A percentile compares a stretch with the other conserved stretches of the same genome.
Conservation (phyloP, 1,140 invertebrate genomes). For the Chironomus tepperi region DNA sequence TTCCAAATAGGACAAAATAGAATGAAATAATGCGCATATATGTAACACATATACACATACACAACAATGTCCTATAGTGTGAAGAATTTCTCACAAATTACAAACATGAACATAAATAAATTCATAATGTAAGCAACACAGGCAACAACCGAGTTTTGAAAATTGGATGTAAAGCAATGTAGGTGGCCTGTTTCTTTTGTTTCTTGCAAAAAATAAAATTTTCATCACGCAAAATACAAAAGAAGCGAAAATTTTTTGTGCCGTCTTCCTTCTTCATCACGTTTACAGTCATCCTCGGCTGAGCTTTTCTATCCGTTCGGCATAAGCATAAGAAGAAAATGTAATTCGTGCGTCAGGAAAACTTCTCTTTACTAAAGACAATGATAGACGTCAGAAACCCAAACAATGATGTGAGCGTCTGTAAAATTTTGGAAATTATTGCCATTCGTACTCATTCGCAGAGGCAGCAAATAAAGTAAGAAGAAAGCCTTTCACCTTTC, state of each 20-base stretch:
- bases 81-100: too few relatives aligned
- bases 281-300: too few relatives aligned
- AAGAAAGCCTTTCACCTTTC: not conserved
- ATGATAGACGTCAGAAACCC: slow-evolving; percentile 2
- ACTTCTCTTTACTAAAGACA: not conserved
- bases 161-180: not conserved
- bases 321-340: not conserved
- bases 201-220: not conserved
- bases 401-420: not conserved
- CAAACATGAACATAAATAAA: too few relatives aligned
- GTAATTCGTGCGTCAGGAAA: not conserved
- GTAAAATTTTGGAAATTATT: not conserved
- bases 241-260: too few relatives aligned
- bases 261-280: too few relatives aligned
- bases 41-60: too few relatives aligned
- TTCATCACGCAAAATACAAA: not conserved
- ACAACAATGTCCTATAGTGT: too few relatives aligned
- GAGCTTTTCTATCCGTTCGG: not conserved
- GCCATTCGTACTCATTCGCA: not conserved
- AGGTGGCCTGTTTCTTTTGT: not conserved
- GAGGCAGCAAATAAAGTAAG: not conserved
- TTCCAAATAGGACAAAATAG: too few relatives aligned
- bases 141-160: too few relatives aligned
- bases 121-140: too few relatives aligned
- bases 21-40: too few relatives aligned